Percentiles rank a stretch among this genome's conserved stretches.
These are phyloP conservation scores for Drosophila flavopinicola DNA, from an alignment of 2,888 invertebrate genomes.

Conservation along the genomic window DNA sequence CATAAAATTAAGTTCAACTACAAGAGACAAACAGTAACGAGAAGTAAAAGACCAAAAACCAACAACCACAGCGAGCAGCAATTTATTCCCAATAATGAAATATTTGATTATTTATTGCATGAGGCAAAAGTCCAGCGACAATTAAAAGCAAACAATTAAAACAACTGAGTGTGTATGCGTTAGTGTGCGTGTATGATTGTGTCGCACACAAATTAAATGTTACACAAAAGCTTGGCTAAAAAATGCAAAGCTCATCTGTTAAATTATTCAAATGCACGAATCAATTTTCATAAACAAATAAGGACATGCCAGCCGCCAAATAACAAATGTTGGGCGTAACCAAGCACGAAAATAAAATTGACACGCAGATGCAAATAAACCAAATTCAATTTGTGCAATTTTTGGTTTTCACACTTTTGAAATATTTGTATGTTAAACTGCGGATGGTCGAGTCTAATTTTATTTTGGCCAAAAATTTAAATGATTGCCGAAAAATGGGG, in stretches of 20 bases:
- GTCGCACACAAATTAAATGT: slow-evolving; percentile 43
- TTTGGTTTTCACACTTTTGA: slow-evolving; percentile 2
- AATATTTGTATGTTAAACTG: background rate
- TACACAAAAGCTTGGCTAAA: slow-evolving; percentile 51
- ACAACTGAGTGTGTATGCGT: slow-evolving; percentile 12
- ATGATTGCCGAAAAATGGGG: background rate
- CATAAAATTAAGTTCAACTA: slow-evolving; percentile 43
- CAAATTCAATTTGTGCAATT: slow-evolving; percentile 22
- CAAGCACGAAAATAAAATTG: slow-evolving; percentile 22
- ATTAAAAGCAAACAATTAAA: slow-evolving; percentile 54
- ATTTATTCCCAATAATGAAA: slow-evolving; percentile 59
- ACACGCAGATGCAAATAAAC: slow-evolving; percentile 15
- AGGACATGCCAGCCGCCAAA: slow-evolving; percentile 13
- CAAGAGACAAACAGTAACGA: slow-evolving; percentile 32
- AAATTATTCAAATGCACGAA: slow-evolving; percentile 71
- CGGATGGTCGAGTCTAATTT: slow-evolving; percentile 5
- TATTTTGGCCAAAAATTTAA: slow-evolving; percentile 13
- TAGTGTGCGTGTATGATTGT: slow-evolving; percentile 16
- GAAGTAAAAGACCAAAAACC: slow-evolving; percentile 31
- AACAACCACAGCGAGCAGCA: slow-evolving; percentile 36
- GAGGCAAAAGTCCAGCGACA: slow-evolving; percentile 41
- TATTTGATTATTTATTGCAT: slow-evolving; percentile 63
- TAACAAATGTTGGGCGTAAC: slow-evolving; percentile 17
- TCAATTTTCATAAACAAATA: slow-evolving; percentile 73
- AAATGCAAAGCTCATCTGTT: slow-evolving; percentile 50